A percentile compares a stretch with the other conserved stretches of the same genome.
Evolutionary conservation across 2,113 vertebrate species (phyloP).

Genomic region (western clawed frog (Xenopus tropicalis)): UCB_Xtro_10.0 CM004447.2:20916501-20917000

Average conservation of each 20-base stretch:
- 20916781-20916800: slow-evolving; percentile 17
- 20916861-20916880: slow-evolving; percentile 24
- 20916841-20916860: neutral
- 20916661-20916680: too few species aligned
- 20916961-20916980: neutral
- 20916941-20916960: slow-evolving; percentile 18
- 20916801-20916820: neutral
- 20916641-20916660: too few species aligned
- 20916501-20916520: too few species aligned
- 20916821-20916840: slow-evolving; percentile 25
- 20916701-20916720: too few species aligned
- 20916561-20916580: too few species aligned
- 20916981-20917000: slow-evolving; percentile 1
- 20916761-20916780: slow-evolving; percentile 3
- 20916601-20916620: too few species aligned
- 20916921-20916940: slow-evolving; percentile 25
- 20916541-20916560: too few species aligned
- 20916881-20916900: neutral
- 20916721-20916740: neutral
- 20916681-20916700: too few species aligned
- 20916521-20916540: too few species aligned
- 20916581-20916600: too few species aligned
- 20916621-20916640: too few species aligned
- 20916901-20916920: neutral
- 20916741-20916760: slow-evolving; percentile 9